A percentile compares a stretch with the other conserved stretches of the same genome.
Evolutionary conservation across 1,140 invertebrate species (phyloP).

Genomic region (Condylostylus longicornis): DNA sequence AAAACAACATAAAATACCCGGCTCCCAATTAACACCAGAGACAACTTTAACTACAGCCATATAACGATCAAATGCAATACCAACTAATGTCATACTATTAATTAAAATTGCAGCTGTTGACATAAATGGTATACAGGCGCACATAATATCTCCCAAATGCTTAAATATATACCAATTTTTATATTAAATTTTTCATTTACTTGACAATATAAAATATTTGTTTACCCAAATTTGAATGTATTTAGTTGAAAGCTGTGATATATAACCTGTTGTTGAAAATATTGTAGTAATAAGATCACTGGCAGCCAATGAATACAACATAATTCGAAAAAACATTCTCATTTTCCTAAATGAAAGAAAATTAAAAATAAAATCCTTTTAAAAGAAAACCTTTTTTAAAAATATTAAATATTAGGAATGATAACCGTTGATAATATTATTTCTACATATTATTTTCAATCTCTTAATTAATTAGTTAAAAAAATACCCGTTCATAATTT

Average conservation of each 20-base stretch:
- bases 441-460: no score
- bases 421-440: no score
- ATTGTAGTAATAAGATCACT: slow-evolving; percentile 31
- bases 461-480: no score
- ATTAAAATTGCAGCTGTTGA: slow-evolving; percentile 35
- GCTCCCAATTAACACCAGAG: slow-evolving; percentile 31
- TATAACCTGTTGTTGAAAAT: slow-evolving; percentile 15
- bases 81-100: slow-evolving; percentile 36
- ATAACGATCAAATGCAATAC: slow-evolving; percentile 39
- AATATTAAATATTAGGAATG: no score
- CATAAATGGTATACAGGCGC: slow-evolving; percentile 34
- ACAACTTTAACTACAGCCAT: slow-evolving; percentile 30
- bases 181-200: neutral
- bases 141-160: slow-evolving; percentile 33
- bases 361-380: no score
- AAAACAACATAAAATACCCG: slow-evolving; percentile 18
- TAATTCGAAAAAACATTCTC: slow-evolving; percentile 25
- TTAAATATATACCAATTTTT: slow-evolving; percentile 9
- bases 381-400: no score
- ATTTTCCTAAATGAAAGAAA: no score
- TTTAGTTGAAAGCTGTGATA: slow-evolving; percentile 15
- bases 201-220: neutral
- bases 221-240: slow-evolving; percentile 25
- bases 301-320: slow-evolving; percentile 32
- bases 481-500: no score